Percentiles rank a stretch among this genome's conserved stretches.
phyloP scores from a whole-genome alignment of 2,113 vertebrate species.

The Callorhinus ursinus region DNA sequence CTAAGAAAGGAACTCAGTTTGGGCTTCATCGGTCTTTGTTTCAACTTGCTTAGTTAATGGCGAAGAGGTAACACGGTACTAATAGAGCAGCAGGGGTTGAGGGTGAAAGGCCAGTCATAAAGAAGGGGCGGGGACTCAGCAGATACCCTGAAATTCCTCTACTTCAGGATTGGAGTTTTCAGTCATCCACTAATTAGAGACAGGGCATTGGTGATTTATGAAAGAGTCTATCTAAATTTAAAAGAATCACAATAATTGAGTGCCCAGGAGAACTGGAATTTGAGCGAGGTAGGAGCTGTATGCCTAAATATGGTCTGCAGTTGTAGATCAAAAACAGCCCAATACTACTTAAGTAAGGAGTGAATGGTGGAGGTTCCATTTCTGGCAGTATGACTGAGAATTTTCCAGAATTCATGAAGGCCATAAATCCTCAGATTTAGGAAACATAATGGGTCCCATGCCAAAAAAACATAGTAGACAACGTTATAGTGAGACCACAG shows the following conservation, averaged over 20 bases:
- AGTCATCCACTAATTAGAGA: not conserved
- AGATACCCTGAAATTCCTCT: not conserved
- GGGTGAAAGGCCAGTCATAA: not conserved
- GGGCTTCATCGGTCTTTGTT: not conserved
- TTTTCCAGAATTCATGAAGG: not conserved
- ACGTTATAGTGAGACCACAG: not conserved
- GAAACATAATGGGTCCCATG: not conserved
- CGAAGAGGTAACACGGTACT: not conserved
- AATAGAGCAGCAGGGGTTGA: not conserved
- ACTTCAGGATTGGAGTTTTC: not conserved
- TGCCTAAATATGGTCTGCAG: not conserved
- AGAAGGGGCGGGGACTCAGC: not conserved
- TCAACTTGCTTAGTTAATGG: not conserved
- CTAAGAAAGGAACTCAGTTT: not conserved
- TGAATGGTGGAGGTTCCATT: not conserved
- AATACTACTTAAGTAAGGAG: not conserved
- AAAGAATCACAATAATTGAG: not conserved
- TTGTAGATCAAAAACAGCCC: not conserved
- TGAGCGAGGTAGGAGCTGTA: not conserved
- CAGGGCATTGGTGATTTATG: not conserved
- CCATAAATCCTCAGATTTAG: not conserved
- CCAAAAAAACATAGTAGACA: not conserved
- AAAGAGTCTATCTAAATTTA: not conserved
- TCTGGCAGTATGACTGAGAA: not conserved
- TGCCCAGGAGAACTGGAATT: not conserved